Conservation (phyloP, 2,888 invertebrate species). For the Colostygia pectinataria region DNA sequence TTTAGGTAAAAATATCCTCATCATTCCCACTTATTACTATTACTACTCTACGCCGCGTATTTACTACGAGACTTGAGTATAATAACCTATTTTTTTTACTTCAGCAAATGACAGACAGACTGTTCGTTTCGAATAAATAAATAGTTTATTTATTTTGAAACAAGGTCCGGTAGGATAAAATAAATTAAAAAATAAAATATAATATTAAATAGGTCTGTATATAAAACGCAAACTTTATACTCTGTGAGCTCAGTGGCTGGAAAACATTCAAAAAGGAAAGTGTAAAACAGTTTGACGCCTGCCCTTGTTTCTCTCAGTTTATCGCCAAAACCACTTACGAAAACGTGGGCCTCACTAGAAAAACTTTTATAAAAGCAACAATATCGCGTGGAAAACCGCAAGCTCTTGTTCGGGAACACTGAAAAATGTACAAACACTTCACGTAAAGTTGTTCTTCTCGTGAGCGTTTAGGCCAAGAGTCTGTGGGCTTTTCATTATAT, state of each 20-base stretch:
- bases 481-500: neutral
- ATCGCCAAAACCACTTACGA: constrained; percentile 32
- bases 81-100: no score
- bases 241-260: neutral
- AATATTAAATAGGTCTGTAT: no score
- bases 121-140: no score
- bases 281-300: constrained; percentile 12
- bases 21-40: no score
- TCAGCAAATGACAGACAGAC: no score
- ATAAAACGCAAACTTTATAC: no score
- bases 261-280: constrained; percentile 5
- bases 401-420: constrained; percentile 22
- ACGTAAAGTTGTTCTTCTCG: constrained; percentile 45
- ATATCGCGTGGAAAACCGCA: constrained; percentile 23
- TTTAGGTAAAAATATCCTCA: no score
- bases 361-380: constrained; percentile 25
- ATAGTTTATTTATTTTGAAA: no score
- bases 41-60: no score
- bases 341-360: constrained; percentile 22
- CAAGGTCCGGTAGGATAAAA: no score
- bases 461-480: constrained; percentile 31
- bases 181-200: no score
- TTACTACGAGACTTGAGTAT: no score
- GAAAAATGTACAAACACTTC: constrained; percentile 64
- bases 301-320: constrained; percentile 22